Percentiles rank a stretch among this genome's conserved stretches.
These are phyloP conservation scores for Drepanosiphum platanoidis DNA, from an alignment of 2,888 invertebrate genomes.

Conservation along the genomic window DNA sequence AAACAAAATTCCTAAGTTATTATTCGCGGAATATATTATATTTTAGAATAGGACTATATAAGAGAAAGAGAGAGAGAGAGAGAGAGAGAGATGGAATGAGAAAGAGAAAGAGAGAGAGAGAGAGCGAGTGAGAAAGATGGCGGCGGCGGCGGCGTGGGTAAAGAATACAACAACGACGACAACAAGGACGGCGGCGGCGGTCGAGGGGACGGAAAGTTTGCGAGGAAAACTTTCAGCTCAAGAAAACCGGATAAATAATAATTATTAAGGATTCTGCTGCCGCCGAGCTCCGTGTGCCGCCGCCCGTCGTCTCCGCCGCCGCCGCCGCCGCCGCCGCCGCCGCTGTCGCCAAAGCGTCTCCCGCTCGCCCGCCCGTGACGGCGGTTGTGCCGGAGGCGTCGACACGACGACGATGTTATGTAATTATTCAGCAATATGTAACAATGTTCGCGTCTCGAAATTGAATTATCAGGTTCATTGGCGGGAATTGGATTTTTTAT, in stretches of 20 bases:
- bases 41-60: constrained; percentile 39
- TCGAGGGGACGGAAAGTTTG: constrained; percentile 58
- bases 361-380: not conserved
- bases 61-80: constrained; percentile 21
- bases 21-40: constrained; percentile 58
- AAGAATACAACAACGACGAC: constrained; percentile 46
- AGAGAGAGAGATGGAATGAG: constrained; percentile 49
- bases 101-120: constrained; percentile 12
- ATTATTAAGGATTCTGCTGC: constrained; percentile 53
- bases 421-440: constrained; percentile 49
- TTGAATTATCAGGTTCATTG: constrained; percentile 48
- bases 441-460: constrained; percentile 41
- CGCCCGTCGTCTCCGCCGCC: not conserved
- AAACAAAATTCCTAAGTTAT: constrained; percentile 54
- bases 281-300: not conserved
- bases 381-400: constrained; percentile 10
- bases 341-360: not conserved
- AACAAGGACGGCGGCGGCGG: constrained; percentile 50
- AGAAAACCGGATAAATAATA: constrained; percentile 62
- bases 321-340: not conserved
- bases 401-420: constrained; percentile 19
- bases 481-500: constrained; percentile 29
- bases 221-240: constrained; percentile 54
- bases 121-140: constrained; percentile 25
- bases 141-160: constrained; percentile 61